Evolutionary conservation across 1,140 invertebrate genomes (phyloP), one percentile per base, ranked within the genome.

Genomic region (Drosophila athabasca): DNA sequence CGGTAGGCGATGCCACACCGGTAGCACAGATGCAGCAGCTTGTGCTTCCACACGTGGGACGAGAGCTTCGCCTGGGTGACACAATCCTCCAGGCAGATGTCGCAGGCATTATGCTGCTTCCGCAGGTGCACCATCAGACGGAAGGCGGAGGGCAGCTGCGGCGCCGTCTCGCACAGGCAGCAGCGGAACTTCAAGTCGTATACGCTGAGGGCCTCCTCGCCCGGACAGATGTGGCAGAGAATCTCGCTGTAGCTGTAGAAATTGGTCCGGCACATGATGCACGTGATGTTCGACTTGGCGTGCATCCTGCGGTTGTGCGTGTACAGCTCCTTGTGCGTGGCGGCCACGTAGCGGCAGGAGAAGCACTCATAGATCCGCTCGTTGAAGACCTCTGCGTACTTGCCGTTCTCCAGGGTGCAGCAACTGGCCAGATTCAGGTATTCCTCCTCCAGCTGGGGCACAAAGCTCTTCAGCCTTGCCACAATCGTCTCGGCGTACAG

Each of bases 31-130:
- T 97, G 96, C 91, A 96, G 94, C 29, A 97, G 91, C 91, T 97
- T 97, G 89, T 97, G 96, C 90, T 97, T 97, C 95, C 96, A 96
- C 39, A 97, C 95, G 88, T 97, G 96, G 69, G 95, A 95, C 6
- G 96, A 96, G 1, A 97, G 92, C 76, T 95, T 90, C 7, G 89
- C 72, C 82, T 97, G 96, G 91, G 94, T 95, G 52, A 94, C 94
- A 62, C 96, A 96, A 52, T 94, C 94, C 90, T 97, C 96, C 61
- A 97, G 92, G 90, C 96, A 97, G 5, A 97, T 95, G 92, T 97
- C 96, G 92, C 96, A 97, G 2, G 95, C 94, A 89, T 96, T 94
- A 91, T 97, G 96, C 60, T 94, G 93, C 88, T 96, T 97, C 31
- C 96, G 90, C 62, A 97, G 90, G 92, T 97, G 96, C 26, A 97